Conservation (phyloP, 2,888 invertebrate species). For the Hesperia comma region DNA sequence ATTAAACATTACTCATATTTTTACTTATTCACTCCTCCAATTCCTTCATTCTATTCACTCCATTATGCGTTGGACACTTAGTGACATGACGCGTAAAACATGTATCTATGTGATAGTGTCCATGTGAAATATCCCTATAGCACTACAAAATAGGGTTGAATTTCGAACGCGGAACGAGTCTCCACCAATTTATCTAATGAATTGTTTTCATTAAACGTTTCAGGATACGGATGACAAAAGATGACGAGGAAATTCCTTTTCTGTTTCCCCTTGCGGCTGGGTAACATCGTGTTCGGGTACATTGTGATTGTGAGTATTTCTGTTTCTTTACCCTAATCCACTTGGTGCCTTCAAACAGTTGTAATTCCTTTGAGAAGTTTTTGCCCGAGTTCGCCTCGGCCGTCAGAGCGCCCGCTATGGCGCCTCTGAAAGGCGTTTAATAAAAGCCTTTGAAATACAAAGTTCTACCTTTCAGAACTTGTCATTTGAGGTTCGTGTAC, state of each 20-base stretch:
- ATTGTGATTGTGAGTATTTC: slow-evolving; percentile 72
- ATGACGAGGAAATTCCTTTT: slow-evolving; percentile 80
- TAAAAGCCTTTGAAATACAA: not conserved
- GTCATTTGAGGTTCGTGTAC: not conserved
- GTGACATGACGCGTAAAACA: too few species aligned
- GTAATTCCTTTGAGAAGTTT: slow-evolving; percentile 27
- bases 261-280: slow-evolving; percentile 75
- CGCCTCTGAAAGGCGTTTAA: slow-evolving; percentile 12
- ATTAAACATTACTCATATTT: too few species aligned
- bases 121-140: too few species aligned
- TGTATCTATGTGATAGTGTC: too few species aligned
- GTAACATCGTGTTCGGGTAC: slow-evolving; percentile 77
- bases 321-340: slow-evolving; percentile 25
- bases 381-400: not conserved
- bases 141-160: too few species aligned
- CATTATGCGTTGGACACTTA: too few species aligned
- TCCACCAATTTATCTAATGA: slow-evolving; percentile 23
- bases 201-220: slow-evolving; percentile 47
- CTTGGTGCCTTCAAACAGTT: slow-evolving; percentile 24
- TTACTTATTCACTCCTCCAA: too few species aligned
- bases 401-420: not conserved
- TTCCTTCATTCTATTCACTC: too few species aligned
- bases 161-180: too few species aligned
- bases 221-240: slow-evolving; percentile 64
- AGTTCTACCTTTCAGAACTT: not conserved